A percentile compares a stretch with the other conserved stretches of the same genome.
phyloP scores from a whole-genome alignment of 1,140 invertebrate species.

The Hyposmocoma kahamanoa region DNA sequence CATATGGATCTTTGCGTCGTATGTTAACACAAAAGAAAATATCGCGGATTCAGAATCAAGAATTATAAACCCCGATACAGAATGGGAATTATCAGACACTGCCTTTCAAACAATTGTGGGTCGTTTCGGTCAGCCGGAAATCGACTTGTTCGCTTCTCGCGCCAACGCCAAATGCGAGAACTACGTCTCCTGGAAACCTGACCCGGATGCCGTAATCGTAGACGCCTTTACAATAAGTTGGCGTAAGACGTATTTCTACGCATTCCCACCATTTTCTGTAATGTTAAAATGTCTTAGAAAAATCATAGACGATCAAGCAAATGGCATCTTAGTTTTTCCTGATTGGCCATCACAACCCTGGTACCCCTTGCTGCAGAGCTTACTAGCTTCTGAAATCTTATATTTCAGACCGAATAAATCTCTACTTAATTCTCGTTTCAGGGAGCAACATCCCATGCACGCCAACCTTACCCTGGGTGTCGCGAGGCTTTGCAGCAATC shows the following conservation, averaged over 20 bases:
- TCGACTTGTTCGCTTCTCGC: conserved; percentile 6
- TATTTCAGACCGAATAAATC: conserved; percentile 12
- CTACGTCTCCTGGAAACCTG: conserved; percentile 5
- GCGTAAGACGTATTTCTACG: background rate
- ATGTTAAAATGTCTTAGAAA: conserved; percentile 23
- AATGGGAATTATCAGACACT: conserved; percentile 10
- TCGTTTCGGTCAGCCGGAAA: conserved; percentile 2
- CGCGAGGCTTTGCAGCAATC: conserved; percentile 17
- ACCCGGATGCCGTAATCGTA: conserved; percentile 5
- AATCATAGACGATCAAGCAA: conserved; percentile 13
- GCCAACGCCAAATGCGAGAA: conserved; percentile 5
- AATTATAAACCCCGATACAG: conserved; percentile 21
- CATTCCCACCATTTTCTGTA: conserved; percentile 17
- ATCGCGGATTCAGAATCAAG: conserved; percentile 19
- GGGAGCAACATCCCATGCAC: background rate
- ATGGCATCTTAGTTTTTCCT: conserved; percentile 1
- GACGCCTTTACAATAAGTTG: conserved; percentile 9
- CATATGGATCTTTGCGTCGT: too few species aligned
- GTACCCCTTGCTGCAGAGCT: conserved; percentile 18
- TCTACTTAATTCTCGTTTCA: conserved; percentile 11
- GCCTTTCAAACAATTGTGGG: conserved; percentile 1
- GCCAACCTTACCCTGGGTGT: conserved; percentile 13
- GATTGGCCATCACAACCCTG: conserved; percentile 21
- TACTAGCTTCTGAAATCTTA: conserved; percentile 15
- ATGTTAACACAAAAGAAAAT: conserved; percentile 21